A percentile compares a stretch with the other conserved stretches of the same genome.
Conservation (phyloP, 2,113 vertebrate genomes). For the Megaceryle maxima region DNA sequence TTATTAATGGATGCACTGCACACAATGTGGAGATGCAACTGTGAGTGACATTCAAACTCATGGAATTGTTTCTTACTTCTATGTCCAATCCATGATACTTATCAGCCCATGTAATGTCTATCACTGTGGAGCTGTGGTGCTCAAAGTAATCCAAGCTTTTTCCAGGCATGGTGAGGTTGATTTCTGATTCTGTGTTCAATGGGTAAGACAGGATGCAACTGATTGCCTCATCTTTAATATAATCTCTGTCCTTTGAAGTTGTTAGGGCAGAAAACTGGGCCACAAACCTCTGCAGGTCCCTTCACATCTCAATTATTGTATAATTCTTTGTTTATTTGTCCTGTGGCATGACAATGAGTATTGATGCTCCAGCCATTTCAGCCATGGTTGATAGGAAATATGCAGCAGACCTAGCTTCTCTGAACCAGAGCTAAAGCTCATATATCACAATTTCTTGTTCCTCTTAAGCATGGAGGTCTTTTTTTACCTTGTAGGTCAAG, state of each 20-base stretch:
- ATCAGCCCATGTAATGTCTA: not conserved
- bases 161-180: not conserved
- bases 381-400: not conserved
- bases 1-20: not conserved
- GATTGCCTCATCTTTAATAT: not conserved
- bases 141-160: not conserved
- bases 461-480: not conserved
- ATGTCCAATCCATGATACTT: not conserved
- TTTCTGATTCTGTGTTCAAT: not conserved
- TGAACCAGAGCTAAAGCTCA: not conserved
- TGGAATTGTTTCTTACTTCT: not conserved
- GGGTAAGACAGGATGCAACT: not conserved
- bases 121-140: not conserved
- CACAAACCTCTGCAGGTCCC: not conserved
- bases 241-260: not conserved
- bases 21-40: not conserved
- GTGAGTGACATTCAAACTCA: not conserved
- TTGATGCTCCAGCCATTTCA: not conserved
- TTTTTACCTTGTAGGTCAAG: not conserved
- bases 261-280: not conserved
- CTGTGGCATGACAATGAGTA: not conserved
- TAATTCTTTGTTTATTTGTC: not conserved
- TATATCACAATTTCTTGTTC: not conserved
- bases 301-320: not conserved
- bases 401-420: not conserved